Evolutionary conservation across 2,888 invertebrate genomes (phyloP).

Genomic region (Tyria jacobaeae): DNA sequence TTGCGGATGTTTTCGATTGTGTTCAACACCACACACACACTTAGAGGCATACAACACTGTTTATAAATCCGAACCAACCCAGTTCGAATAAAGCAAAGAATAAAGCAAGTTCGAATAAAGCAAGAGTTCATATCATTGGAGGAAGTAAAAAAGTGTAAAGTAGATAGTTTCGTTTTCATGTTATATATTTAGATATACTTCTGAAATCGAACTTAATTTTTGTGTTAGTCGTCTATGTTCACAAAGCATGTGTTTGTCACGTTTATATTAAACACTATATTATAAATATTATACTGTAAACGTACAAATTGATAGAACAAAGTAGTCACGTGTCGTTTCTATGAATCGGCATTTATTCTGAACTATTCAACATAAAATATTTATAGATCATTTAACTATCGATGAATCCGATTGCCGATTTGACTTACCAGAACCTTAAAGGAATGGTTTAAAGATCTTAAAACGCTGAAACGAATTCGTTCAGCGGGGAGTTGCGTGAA

Average conservation of each 20-base stretch:
- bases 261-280: too few species aligned
- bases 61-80: too few species aligned
- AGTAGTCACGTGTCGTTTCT: not conserved
- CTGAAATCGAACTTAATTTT: not conserved
- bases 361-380: slow-evolving; percentile 21
- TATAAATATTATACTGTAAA: not conserved
- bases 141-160: not conserved
- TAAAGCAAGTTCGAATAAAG: too few species aligned
- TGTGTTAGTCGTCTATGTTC: not conserved
- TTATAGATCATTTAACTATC: slow-evolving; percentile 31
- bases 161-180: not conserved
- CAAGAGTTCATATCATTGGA: not conserved
- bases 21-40: too few species aligned
- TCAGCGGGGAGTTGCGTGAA: slow-evolving; percentile 70
- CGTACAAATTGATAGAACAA: not conserved
- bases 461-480: slow-evolving; percentile 73
- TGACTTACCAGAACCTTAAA: slow-evolving; percentile 57
- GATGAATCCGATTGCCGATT: slow-evolving; percentile 36
- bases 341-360: too few species aligned
- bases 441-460: slow-evolving; percentile 71
- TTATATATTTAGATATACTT: not conserved
- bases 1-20: too few species aligned
- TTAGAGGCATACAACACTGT: too few species aligned
- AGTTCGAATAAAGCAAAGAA: too few species aligned
- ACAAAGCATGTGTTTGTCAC: too few species aligned